Base-by-base conservation (phyloP, 92 coral and sea anemone species). In the Phenganax marumi region DNA sequence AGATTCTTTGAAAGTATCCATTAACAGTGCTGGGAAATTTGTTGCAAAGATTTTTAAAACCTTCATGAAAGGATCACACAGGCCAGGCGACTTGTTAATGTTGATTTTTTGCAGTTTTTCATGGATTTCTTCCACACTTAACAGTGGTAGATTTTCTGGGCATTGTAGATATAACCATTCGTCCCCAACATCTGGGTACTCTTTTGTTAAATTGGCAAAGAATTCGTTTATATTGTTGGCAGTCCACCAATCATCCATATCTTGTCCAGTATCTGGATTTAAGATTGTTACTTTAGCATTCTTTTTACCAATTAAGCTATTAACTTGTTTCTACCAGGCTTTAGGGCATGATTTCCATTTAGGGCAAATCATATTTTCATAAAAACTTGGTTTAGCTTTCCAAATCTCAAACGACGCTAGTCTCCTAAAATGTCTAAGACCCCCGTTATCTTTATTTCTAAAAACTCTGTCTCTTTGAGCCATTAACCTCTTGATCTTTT, bases 51-150 rank as follows among this genome's bases (percentile, higher is more conserved):
- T 33, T 47, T 68, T 68, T 19, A 68, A 33, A 10, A 68, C 33
- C 21, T 47, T 68, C 50, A 24, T 47, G 33, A 11, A 33, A 68
- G 74, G 74, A 47, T 68, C 74, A 47, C 13, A 47, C 12, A 43
- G 73, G 23, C 73, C 73, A 8, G 74, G 50, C 22, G 74, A 5
- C 33, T 68, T 68, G 22, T 68, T 33, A 8, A 68, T 47, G 50
- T 68, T 33, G 11, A 68, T 33, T 33, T 68, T 68, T 8, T 47
- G 10, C 52, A 8, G 50, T 1, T 68, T 10, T 33, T 33, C 49
- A 10, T 8, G 52, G 18, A 68, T 50, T 4, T 47, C 52, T 33
- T 68, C 74, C 7, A 68, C 74, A 33, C 50, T 33, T 25, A 68
- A 0, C 16, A 13, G 10, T 33, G 74, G 50, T 68, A 25, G 12